These are phyloP conservation scores for Sycobia sp. DNA, from an alignment of 1,140 invertebrate genomes.

Conservation along the genomic window DNA sequence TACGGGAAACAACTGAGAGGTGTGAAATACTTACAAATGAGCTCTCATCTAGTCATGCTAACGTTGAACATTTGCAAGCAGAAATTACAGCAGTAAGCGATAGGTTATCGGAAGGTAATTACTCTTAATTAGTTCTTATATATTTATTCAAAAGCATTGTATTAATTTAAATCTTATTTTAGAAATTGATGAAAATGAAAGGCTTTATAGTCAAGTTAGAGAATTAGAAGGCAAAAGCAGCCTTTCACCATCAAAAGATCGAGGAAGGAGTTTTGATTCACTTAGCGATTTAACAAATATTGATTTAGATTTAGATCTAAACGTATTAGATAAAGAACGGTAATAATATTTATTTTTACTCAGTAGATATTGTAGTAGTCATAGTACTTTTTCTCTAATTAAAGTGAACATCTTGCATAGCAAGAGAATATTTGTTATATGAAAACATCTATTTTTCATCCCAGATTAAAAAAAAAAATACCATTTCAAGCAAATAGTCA, in stretches of 20 bases:
- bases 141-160: background rate
- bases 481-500: no score
- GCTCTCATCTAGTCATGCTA: conserved; percentile 67
- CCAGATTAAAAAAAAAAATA: no score
- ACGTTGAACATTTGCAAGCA: conserved; percentile 50
- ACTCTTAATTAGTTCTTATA: background rate
- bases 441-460: no score
- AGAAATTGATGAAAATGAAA: conserved; percentile 78
- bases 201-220: conserved; percentile 70
- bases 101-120: conserved; percentile 62
- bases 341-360: conserved; percentile 38
- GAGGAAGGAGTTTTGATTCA: conserved; percentile 75
- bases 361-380: no score
- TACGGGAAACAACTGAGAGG: conserved; percentile 68
- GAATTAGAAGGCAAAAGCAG: conserved; percentile 70
- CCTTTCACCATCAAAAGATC: conserved; percentile 61
- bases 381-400: no score
- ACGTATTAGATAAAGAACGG: conserved; percentile 74
- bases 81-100: conserved; percentile 61
- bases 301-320: conserved; percentile 75
- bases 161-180: conserved; percentile 22
- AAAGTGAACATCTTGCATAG: no score
- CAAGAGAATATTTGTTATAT: no score
- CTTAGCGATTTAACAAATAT: conserved; percentile 81
- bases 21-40: conserved; percentile 69